phyloP scores from a whole-genome alignment of 92 coral and sea anemone species.

The Porites cylindrica region DNA sequence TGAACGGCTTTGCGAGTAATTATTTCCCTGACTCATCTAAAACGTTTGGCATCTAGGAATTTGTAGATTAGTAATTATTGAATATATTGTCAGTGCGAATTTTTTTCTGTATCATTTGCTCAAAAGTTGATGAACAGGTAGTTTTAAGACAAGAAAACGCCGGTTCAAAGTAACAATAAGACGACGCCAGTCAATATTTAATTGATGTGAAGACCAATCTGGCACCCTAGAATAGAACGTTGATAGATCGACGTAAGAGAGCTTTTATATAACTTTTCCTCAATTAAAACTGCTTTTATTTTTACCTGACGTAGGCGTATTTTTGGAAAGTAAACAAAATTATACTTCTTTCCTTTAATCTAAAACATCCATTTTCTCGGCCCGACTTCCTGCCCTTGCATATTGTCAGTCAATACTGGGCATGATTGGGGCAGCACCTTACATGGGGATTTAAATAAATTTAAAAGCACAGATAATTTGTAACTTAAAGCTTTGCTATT shows the following conservation, averaged over 20 bases:
- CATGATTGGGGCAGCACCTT: too few relatives aligned
- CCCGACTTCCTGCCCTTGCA: constrained; percentile 12
- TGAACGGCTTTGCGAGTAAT: too few relatives aligned
- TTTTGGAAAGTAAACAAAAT: background rate
- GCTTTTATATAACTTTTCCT: background rate
- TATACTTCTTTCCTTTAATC: background rate
- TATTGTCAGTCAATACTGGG: background rate
- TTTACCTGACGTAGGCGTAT: background rate
- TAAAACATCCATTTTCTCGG: background rate
- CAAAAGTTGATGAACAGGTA: background rate
- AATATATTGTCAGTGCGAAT: too few relatives aligned
- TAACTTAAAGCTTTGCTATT: background rate
- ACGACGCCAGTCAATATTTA: background rate
- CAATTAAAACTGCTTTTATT: background rate
- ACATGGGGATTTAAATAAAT: too few relatives aligned
- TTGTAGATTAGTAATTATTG: too few relatives aligned
- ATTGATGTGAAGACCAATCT: background rate
- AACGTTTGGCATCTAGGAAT: too few relatives aligned
- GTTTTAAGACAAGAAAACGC: background rate
- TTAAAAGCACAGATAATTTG: background rate
- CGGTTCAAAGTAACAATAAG: background rate
- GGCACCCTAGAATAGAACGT: background rate
- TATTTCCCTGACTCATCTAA: too few relatives aligned
- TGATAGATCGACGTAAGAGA: background rate
- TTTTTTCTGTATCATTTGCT: background rate